A percentile compares a stretch with the other conserved stretches of the same genome.
Conservation (phyloP, 2,113 vertebrate species). For the Phylloscopus trochilus region DNA sequence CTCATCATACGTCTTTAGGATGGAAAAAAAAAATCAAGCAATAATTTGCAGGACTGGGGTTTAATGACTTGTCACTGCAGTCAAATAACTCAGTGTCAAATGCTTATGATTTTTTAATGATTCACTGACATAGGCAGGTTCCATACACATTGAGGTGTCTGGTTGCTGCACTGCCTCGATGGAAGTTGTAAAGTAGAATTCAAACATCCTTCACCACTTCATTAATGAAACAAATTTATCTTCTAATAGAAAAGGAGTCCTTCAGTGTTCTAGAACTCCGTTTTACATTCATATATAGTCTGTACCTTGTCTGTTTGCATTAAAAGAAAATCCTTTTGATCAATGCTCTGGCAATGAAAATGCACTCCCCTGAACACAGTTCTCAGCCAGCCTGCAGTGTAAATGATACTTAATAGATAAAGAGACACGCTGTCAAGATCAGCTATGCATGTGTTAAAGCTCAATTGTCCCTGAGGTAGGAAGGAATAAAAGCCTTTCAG, state of each 20-base stretch:
- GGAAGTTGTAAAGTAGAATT: neutral
- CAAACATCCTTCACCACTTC: neutral
- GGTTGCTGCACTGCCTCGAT: neutral
- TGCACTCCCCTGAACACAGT: neutral
- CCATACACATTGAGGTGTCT: neutral
- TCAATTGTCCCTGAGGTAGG: neutral
- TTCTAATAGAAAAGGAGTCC: neutral
- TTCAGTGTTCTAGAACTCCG: neutral
- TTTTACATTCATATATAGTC: constrained; percentile 1
- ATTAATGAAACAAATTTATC: constrained; percentile 3
- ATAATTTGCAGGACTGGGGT: neutral
- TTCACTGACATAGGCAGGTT: neutral
- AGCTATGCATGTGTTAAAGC: constrained; percentile 1
- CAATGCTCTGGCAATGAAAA: neutral
- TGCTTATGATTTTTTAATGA: neutral
- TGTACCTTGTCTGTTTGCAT: constrained; percentile 32
- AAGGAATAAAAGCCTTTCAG: constrained; percentile 22
- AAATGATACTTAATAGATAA: constrained; percentile 37
- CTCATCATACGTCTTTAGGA: neutral
- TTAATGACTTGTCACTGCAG: neutral
- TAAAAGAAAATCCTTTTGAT: constrained; percentile 37
- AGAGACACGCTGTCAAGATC: neutral
- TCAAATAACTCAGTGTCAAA: neutral
- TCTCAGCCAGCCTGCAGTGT: neutral
- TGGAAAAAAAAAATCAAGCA: neutral